Conservation (phyloP, 2,888 invertebrate species). For the Euproctis similis region DNA sequence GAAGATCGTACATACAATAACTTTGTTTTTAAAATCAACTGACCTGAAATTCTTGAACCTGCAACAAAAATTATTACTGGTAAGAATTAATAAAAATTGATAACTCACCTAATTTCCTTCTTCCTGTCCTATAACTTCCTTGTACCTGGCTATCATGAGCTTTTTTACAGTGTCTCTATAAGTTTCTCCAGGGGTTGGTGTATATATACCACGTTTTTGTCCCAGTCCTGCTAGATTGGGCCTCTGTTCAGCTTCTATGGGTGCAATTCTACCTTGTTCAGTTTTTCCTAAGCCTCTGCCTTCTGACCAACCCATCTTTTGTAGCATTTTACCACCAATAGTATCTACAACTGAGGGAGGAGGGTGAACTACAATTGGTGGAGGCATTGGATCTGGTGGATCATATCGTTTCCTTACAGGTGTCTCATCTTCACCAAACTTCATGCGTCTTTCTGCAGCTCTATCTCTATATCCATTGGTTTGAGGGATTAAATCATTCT, state of each 20-base stretch:
- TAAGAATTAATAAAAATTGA: constrained; percentile 2
- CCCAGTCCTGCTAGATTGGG: constrained; percentile 90
- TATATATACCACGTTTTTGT: constrained; percentile 85
- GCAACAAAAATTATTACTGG: constrained; percentile 26
- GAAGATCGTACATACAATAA: too few species aligned
- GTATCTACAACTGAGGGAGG: constrained; percentile 88
- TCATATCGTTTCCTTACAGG: constrained; percentile 62
- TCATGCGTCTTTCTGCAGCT: constrained; percentile 95
- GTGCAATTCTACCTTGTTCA: constrained; percentile 94
- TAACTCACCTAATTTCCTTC: constrained; percentile 63
- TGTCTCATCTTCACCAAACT: constrained; percentile 92
- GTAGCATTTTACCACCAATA: constrained; percentile 94
- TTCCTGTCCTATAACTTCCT: constrained; percentile 83
- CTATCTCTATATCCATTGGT: constrained; percentile 88
- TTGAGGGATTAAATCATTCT: constrained; percentile 48
- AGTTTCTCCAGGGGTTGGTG: constrained; percentile 87
- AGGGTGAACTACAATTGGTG: constrained; percentile 72
- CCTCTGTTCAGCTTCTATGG: constrained; percentile 86
- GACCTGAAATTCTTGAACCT: constrained; percentile 44
- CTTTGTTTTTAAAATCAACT: too few species aligned
- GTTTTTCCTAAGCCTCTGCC: constrained; percentile 96
- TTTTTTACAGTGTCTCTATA: constrained; percentile 94
- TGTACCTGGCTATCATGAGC: constrained; percentile 91
- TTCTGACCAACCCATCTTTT: constrained; percentile 99
- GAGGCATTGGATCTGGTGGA: constrained; percentile 40